These are phyloP conservation scores for Caenorhabditis sp. DNA, from an alignment of 2,888 invertebrate genomes.

Conservation along the genomic window DNA sequence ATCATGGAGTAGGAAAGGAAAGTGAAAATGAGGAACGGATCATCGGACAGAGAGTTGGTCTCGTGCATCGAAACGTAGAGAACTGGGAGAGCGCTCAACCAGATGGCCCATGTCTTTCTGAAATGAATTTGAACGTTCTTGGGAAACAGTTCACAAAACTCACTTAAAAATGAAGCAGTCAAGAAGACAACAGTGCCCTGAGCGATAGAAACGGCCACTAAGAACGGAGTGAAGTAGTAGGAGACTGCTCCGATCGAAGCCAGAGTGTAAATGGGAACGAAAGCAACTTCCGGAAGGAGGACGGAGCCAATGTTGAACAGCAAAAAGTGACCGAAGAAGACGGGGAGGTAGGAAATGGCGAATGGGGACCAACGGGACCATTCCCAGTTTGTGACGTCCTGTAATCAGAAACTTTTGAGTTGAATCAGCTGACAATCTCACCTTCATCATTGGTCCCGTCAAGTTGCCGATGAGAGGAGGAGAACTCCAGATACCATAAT, in stretches of 20 bases:
- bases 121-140: constrained; percentile 5
- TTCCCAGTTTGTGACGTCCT: constrained; percentile 79
- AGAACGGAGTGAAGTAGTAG: constrained; percentile 67
- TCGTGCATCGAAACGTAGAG: constrained; percentile 76
- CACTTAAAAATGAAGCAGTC: constrained; percentile 63
- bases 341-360: constrained; percentile 70
- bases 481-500: constrained; percentile 59
- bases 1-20: constrained; percentile 79
- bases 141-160: neutral
- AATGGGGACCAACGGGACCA: constrained; percentile 78
- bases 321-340: constrained; percentile 70
- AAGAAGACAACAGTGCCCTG: constrained; percentile 73
- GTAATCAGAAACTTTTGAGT: no score
- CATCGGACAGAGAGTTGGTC: constrained; percentile 55
- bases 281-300: constrained; percentile 62
- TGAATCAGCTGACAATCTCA: no score
- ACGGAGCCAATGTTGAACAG: constrained; percentile 73
- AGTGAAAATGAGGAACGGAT: constrained; percentile 79
- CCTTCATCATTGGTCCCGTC: constrained; percentile 69
- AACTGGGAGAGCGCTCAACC: constrained; percentile 75
- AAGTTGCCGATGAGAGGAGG: constrained; percentile 55
- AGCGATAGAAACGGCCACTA: constrained; percentile 67
- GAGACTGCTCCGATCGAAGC: constrained; percentile 67
- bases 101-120: constrained; percentile 67
- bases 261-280: constrained; percentile 63